Base-by-base conservation (phyloP, 2,113 vertebrate species). In the Sapajus apella region DNA sequence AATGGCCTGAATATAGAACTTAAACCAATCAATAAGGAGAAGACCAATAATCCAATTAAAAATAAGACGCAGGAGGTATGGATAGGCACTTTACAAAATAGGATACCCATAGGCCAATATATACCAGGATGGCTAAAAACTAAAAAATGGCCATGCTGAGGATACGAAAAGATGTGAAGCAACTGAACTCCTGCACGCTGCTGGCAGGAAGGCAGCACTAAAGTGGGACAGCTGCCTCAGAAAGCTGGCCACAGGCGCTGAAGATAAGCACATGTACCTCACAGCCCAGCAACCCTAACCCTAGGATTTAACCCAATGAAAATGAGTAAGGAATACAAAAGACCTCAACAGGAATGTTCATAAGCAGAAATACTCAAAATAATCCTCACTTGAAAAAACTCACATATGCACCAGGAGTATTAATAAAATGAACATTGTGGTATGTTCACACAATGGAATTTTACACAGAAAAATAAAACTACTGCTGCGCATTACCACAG, bases 31-130 rank as follows among this genome's bases (percentile, higher is more conserved):
- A 50, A 7, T 68, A 66, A 64, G 43, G 47, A 90, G 58, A 76
- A 90, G 47, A 81, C 43, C 94, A 25, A 76, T 11, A 81, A 72
- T 9, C 23, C 47, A 75, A 37, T 92, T 79, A 35, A 79, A 89
- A 89, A 37, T 37, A 72, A 58, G 40, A 32, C 14, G 7, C 56
- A 87, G 50, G 16, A 82, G 16, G 52, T 66, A 5, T 32, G 50
- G 92, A 81, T 5, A 73, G 40, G 43, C 8, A 52, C n/a, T 76
- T 52, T 45, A 84, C 47, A 87, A 21, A 47, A 50, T 10, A 56
- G 6, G 47, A 56, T 32, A 70, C 0, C 12, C 32, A 40, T 2
- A 47, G 35, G 32, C 37, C 32, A 18, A 68, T 45, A 80, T 43
- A 68, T 2, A 52, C 14, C 35, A 58, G 3, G 58, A 40, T 8